Evolutionary conservation across 2,113 vertebrate species (phyloP), one percentile per base, ranked within the genome.

Genomic region (Halichoerus grypus): DNA sequence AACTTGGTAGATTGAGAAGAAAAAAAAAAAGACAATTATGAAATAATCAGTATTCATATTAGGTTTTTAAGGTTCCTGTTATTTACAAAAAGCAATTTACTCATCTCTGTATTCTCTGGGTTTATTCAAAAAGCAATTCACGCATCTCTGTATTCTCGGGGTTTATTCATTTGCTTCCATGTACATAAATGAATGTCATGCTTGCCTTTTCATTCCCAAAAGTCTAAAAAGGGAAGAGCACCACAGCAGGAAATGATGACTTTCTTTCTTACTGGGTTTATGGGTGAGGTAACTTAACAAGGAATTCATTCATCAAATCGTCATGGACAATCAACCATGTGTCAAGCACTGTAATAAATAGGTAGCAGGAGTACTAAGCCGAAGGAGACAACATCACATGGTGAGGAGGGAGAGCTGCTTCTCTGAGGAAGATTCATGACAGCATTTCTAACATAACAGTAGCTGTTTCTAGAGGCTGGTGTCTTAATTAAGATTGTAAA

Each of bases 41-140:
- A 85, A 96, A 69, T 95, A 69, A 85, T n/a, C 55, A 57, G 18
- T 69, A 86, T 95, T 97, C 28, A 82, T 39, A 63, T 53, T 77
- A 90, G 24, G 14, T 12, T 74, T 88, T 51, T 22, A 72, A 90
- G 46, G 31, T 92, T 88, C 28, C 33, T 94, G 90, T 95, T 81
- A 91, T 69, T 91, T 93, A 93, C 49, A 95, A 88, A 84, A 79
- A 86, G 42, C 42, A 91, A 57, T 10, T 81, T 22, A 51, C 69
- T 57, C 81, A 61, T 67, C 51, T 96, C 65, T 89, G 19, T 71
- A 92, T 36, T 84, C 31, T 94, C 63, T 49, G 12, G 7, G n/a
- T 92, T 95, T 81, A 91, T 69, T 88, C n/a, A 95, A 88, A 84
- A 79, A 85, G 49, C 42, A 91, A 57, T 10, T 81, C 26, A 51